Percentiles rank a stretch among this genome's conserved stretches.
Evolutionary conservation across 2,797 vertebrate genomes (phyloP).

Genomic region (Hybognathus amarus): DNA sequence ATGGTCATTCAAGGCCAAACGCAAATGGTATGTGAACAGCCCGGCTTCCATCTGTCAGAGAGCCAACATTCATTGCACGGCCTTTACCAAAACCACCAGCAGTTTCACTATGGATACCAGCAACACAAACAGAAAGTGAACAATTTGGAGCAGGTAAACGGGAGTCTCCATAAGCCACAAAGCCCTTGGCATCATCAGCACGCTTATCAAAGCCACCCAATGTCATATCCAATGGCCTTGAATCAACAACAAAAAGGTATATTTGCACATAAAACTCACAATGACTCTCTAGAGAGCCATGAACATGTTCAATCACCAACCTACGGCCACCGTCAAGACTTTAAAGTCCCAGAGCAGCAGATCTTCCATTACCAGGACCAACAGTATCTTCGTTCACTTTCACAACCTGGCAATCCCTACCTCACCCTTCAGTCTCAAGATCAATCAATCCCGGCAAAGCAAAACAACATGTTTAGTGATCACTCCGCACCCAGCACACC

Average conservation of each 20-base stretch:
- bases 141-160: conserved; percentile 42
- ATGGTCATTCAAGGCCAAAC: conserved; percentile 72
- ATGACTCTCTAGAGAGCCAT: conserved; percentile 44
- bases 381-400: conserved; percentile 41
- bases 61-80: conserved; percentile 52
- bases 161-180: conserved; percentile 45
- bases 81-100: conserved; percentile 59
- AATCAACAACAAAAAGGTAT: conserved; percentile 47
- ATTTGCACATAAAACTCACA: conserved; percentile 34
- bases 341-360: conserved; percentile 50
- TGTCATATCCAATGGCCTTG: conserved; percentile 37
- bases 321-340: conserved; percentile 49
- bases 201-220: conserved; percentile 36
- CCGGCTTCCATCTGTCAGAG: conserved; percentile 48
- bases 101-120: conserved; percentile 63
- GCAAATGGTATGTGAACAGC: conserved; percentile 73
- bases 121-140: conserved; percentile 63
- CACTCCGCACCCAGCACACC: conserved; percentile 37
- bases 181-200: conserved; percentile 55
- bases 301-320: conserved; percentile 47
- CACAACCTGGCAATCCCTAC: conserved; percentile 45
- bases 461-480: conserved; percentile 44
- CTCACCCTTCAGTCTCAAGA: conserved; percentile 76
- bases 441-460: conserved; percentile 54
- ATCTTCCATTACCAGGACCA: conserved; percentile 42